Base-by-base conservation (phyloP, 92 coral and sea anemone species). In the Siderastrea siderea region DNA sequence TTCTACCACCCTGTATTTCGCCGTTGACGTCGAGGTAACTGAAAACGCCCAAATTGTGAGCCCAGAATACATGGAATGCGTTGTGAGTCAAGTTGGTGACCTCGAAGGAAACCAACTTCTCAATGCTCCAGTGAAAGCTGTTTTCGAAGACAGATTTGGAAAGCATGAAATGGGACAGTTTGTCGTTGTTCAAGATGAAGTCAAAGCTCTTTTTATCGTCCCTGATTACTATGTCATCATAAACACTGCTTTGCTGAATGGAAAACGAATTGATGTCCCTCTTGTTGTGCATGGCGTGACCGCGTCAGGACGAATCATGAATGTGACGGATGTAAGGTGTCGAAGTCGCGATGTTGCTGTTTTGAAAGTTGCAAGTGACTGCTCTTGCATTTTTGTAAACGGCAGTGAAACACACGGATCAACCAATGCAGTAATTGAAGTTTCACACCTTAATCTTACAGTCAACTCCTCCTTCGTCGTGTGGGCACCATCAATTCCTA, bases 241-340 rank as follows among this genome's bases (percentile, higher is more conserved):
- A 19, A 90, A 90, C 77, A 90, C 90, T 2, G 93, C 90, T 19
- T 84, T 84, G 49, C 78, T 90, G 71, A 84, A 75, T 53, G 93
- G 93, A 51, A 50, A 47, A 38, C 86, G 47, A 48, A 62, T 78
- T 44, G 84, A 71, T 43, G 75, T 71, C 10, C 57, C 89, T 19
- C 60, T 90, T 44, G 26, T 6, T 2, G 80, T 90, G 47, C 53
- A 6, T 45, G 90, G 90, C 16, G 82, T 90, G 52, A 85, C 86
- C 9, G 63, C 82, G 47, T 66, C 45, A 12, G 93, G 93, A 46
- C 43, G 19, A 72, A 43, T 71, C 47, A 9, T 75, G 52, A 62
- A 66, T 48, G 80, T 89, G 68, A 64, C 93, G 13, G 64, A 64
- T 8, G 53, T 65, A 48, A 47, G 62, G 2, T 84, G 88, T 62